Evolutionary conservation across 1,140 invertebrate genomes (phyloP), one percentile per base, ranked within the genome.

Genomic region (Trichomalopsis sarcophagae): DNA sequence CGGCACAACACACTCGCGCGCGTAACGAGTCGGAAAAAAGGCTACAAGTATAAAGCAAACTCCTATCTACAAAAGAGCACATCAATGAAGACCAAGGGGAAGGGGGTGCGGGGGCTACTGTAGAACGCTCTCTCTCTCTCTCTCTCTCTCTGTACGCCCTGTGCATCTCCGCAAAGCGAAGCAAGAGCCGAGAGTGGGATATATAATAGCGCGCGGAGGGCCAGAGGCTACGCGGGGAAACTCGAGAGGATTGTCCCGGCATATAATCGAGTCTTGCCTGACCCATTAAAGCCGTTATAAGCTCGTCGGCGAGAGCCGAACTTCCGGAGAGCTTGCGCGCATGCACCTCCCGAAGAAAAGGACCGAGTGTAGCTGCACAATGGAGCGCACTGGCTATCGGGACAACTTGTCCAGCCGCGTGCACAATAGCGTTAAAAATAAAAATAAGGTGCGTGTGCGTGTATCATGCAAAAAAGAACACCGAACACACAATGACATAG

Each of bases 221-320:
- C 40, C 40, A 44, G 40, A 44, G 40, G 40, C 40, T 44, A 27
- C 27, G 40, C 40, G 10, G 9, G 30, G 85, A 82, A 88, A 84
- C 88, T 87, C 86, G 82, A 82, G 88, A 88, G 87, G 87, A 88
- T 88, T 88, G 88, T 87, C 82, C 88, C 86, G 84, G 87, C 84
- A 86, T 82, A 87, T 88, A 90, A 90, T 89, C 89, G 87, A 88
- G 89, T 89, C 88, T 89, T 86, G 87, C 81, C 87, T 87, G 88
- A 88, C 86, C 87, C 87, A 88, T 90, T 88, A 89, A 88, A 87
- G 87, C 86, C 85, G 87, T 69, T 78, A 62, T n/a, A 82, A 78
- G 62, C 69, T 62, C 69, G 47, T 27, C 81, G 21, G 21, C 50
- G 11, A 82, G 78, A 36, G n/a, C 44, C 44, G 36, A 7, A 13